These are phyloP conservation scores for Drosophila dunni DNA, from an alignment of 1,140 invertebrate species.

Conservation along the genomic window DNA sequence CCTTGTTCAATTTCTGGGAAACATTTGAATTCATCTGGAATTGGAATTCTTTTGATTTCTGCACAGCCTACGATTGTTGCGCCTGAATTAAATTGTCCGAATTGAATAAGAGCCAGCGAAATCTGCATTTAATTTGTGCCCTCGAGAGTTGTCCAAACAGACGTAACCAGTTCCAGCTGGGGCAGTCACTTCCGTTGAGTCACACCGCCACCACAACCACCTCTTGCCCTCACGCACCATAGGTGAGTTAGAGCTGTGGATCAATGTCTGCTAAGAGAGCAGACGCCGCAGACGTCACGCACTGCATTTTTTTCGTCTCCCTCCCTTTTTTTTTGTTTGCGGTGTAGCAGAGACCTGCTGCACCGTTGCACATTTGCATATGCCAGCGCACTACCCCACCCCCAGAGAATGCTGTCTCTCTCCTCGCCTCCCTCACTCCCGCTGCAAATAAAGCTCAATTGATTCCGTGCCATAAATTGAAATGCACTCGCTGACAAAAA, in stretches of 20 bases:
- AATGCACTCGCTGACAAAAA: conserved; percentile 50
- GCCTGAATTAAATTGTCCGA: conserved; percentile 30
- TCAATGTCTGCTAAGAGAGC: conserved; percentile 31
- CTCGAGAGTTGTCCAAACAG: conserved; percentile 5
- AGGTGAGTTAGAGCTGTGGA: conserved; percentile 13
- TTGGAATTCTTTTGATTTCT: conserved; percentile 24
- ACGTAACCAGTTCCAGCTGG: conserved; percentile 38
- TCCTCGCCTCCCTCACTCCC: background rate
- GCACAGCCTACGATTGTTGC: conserved; percentile 10
- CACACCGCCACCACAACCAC: background rate
- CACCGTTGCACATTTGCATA: conserved; percentile 47
- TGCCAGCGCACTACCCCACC: background rate
- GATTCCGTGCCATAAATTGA: conserved; percentile 75
- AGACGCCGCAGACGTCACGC: conserved; percentile 29
- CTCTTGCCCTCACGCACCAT: no score
- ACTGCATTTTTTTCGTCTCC: background rate
- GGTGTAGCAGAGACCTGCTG: conserved; percentile 56
- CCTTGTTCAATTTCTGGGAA: conserved; percentile 32
- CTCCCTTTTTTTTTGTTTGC: no score
- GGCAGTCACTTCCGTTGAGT: conserved; percentile 24
- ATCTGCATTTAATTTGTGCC: conserved; percentile 44
- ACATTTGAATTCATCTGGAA: conserved; percentile 26
- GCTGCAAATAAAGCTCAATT: conserved; percentile 54
- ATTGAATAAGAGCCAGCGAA: conserved; percentile 34
- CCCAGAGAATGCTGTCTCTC: background rate